Base-by-base conservation (phyloP, 1,140 invertebrate species). In the Lasioglossum albipes region DNA sequence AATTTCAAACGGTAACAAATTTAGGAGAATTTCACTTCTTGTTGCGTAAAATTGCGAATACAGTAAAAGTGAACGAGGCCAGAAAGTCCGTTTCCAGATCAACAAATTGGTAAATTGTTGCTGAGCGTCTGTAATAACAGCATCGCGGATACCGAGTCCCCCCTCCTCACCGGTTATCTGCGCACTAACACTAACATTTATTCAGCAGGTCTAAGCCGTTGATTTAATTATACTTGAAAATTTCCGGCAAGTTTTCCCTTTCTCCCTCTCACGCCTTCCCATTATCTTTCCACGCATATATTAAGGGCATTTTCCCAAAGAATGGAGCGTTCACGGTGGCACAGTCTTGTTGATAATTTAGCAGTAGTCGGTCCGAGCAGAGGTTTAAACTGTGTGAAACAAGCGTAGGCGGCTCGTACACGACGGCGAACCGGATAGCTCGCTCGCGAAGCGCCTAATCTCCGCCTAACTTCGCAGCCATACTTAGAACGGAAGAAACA, bases 401-500 rank as follows among this genome's bases (percentile, higher is more conserved):
- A 59, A 52, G 76, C 41, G 79, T 64, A 31, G 82, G 70, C 62
- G 79, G 49, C 70, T 68, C 64, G 68, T 62, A 49, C 57, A 69
- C 20, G 67, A 5, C 22, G 13, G 5, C 13, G 18, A 6, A 16
- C 52, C 16, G 52, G 20, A 9, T 9, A 49, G 41, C 62, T 73
- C 77, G 73, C 71, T 73, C 69, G 67, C 78, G 57, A 69, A 52
- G 61, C 64, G 78, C 75, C 86, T 88, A 89, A 89, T 86, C 87
- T 87, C 77, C 62, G 65, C 75, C 77, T 75, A 86, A 89, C 78
- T 86, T 83, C 62, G 67, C 72, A 69, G 69, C 59, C 79, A 41
- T 82, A 84, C 80, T 89, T 79, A 80, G 78, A 86, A 79, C 85
- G 86, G 87, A 89, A 89, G 85, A 68, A 86, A 84, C 74, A 45